phyloP scores from a whole-genome alignment of 2,888 invertebrate species.

The Epiperipatus broadwayi region DNA sequence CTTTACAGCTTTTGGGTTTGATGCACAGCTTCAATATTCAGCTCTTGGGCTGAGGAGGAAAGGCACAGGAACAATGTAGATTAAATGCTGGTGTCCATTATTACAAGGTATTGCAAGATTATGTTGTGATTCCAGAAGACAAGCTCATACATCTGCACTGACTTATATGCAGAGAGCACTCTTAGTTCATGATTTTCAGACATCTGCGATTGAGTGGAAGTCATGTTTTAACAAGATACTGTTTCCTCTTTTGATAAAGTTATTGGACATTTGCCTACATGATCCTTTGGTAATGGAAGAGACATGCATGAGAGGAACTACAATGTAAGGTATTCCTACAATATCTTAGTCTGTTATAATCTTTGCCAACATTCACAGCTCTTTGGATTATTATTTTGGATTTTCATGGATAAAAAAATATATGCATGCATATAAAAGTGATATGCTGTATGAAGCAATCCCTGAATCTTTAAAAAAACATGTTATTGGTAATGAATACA shows the following conservation, averaged over 20 bases:
- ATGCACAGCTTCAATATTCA: constrained; percentile 78
- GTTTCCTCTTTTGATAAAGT: constrained; percentile 68
- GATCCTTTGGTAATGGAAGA: constrained; percentile 50
- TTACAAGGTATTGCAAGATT: constrained; percentile 81
- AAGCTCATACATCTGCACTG: constrained; percentile 71
- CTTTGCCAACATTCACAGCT: constrained; percentile 60
- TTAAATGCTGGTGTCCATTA: constrained; percentile 86
- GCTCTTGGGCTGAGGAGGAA: constrained; percentile 29
- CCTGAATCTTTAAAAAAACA: constrained; percentile 93
- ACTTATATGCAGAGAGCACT: constrained; percentile 84
- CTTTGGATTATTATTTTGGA: constrained; percentile 81
- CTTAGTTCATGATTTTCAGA: constrained; percentile 72
- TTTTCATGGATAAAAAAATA: constrained; percentile 79
- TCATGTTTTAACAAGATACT: constrained; percentile 74
- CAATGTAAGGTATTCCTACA: constrained; percentile 74
- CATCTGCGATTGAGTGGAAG: constrained; percentile 76
- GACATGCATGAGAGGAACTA: constrained; percentile 66
- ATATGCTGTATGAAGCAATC: constrained; percentile 80
- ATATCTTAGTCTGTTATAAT: constrained; percentile 66
- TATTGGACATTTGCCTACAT: constrained; percentile 39
- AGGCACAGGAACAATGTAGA: constrained; percentile 59
- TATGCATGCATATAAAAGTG: constrained; percentile 64
- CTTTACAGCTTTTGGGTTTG: constrained; percentile 58
- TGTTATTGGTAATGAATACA: constrained; percentile 93
- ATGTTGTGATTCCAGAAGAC: constrained; percentile 72